Evolutionary conservation across 2,797 vertebrate species (phyloP).

Genomic region (Girardinus metallicus): DNA sequence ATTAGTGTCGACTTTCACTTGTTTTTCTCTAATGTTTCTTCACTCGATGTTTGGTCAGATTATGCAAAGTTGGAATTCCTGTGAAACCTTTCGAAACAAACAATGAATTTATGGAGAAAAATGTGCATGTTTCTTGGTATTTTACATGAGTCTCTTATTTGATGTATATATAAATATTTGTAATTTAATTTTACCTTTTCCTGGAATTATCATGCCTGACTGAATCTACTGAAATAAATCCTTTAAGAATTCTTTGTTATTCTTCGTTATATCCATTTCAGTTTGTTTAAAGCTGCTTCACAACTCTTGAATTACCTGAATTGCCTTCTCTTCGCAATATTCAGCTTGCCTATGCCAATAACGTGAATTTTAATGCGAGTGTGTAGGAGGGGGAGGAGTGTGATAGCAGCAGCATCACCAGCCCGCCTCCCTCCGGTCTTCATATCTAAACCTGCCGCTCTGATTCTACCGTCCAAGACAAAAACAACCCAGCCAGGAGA

Average conservation of each 20-base stretch:
- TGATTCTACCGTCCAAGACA: slow-evolving; percentile 29
- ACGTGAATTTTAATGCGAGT: slow-evolving; percentile 20
- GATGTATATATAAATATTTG: not conserved
- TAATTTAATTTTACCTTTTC: not conserved
- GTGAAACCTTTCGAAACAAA: no score
- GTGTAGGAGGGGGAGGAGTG: not conserved
- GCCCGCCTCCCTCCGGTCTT: slow-evolving; percentile 46
- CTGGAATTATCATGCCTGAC: not conserved
- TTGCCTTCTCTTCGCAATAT: not conserved
- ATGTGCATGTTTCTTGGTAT: not conserved
- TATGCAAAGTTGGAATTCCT: not conserved
- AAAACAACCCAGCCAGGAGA: slow-evolving; percentile 24
- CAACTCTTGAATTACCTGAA: slow-evolving; percentile 7
- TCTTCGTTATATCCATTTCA: not conserved
- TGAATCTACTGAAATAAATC: not conserved
- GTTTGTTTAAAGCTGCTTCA: not conserved
- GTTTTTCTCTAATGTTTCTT: not conserved
- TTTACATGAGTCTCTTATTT: not conserved
- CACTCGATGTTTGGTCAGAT: not conserved
- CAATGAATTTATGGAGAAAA: not conserved
- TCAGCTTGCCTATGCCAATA: slow-evolving; percentile 18
- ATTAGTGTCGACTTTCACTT: not conserved
- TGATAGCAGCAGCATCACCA: slow-evolving; percentile 58
- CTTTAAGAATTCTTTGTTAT: not conserved
- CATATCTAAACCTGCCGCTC: slow-evolving; percentile 39